Evolutionary conservation across 2,888 invertebrate genomes (phyloP), one percentile per base, ranked within the genome.

Genomic region (Blera fallax): DNA sequence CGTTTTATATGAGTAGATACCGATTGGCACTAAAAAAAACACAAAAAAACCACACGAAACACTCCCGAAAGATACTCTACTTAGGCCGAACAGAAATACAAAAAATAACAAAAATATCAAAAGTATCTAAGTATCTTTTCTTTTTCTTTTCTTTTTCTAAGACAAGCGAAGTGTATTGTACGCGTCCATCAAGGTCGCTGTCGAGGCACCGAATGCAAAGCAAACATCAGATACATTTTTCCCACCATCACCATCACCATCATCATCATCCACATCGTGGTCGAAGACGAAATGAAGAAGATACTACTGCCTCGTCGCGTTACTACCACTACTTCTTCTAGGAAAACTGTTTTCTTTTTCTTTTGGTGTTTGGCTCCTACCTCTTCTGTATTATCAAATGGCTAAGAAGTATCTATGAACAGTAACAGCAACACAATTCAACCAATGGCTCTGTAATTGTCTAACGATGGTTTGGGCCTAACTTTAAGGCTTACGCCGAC

Each of bases 161-260:
- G 70, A 52, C 70, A 77, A 87, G 82, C 87, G 82, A 78, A 78
- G 87, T 78, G 87, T 87, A 87, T 84, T 88, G 87, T 89, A 89
- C 89, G 91, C 91, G 92, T 92, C 92, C 91, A 91, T 91, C 92
- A 92, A 92, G 92, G 92, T 92, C 92, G 92, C 91, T 91, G 90
- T 90, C 91, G 90, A 88, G 89, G 89, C 89, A 91, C 91, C 91
- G 91, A 92, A 89, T 89, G 90, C 88, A 88, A 89, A 83, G 80
- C 87, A 83, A 88, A 83, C 87, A 87, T 81, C 81, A 78, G 78
- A 74, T 79, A 85, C 80, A 69, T 87, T 88, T 88, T 88, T 88
- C 88, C 88, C 88, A 83, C 87, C 85, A 85, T 81, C 81, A 67
- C 81, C 85, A 85, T 80, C 74, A 27, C 62, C 74, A 80, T 72